Conservation (phyloP, 2,113 vertebrate genomes). For the Corydoras sp. region DNA sequence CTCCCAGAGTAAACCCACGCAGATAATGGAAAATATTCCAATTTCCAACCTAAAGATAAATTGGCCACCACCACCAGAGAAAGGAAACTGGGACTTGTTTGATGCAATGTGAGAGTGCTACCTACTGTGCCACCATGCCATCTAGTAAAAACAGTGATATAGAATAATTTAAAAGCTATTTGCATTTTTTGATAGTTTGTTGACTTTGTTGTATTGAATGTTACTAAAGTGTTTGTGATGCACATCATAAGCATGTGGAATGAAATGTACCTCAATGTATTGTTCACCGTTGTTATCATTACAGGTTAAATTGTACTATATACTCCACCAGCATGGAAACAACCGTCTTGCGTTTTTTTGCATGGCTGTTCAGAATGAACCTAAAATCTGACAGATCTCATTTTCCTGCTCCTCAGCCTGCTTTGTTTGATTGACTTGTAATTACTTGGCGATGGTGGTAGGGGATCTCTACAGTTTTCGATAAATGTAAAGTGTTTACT, state of each 20-base stretch:
- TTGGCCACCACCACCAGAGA: too few relatives aligned
- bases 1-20: too few relatives aligned
- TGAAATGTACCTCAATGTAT: slow-evolving; percentile 3
- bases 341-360: slow-evolving; percentile 14
- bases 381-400: slow-evolving; percentile 45
- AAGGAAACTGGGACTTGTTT: too few relatives aligned
- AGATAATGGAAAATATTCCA: too few relatives aligned
- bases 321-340: slow-evolving; percentile 16
- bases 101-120: too few relatives aligned
- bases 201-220: too few relatives aligned
- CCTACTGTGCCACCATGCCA: too few relatives aligned
- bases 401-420: slow-evolving; percentile 43
- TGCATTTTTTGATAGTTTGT: too few relatives aligned
- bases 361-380: slow-evolving; percentile 36
- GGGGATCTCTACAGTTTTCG: slow-evolving; percentile 31
- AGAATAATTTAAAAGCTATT: too few relatives aligned
- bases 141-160: too few relatives aligned
- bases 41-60: too few relatives aligned
- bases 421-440: slow-evolving; percentile 47
- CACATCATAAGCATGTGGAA: neutral
- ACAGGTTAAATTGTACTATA: neutral
- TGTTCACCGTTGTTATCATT: slow-evolving; percentile 16
- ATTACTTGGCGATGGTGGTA: slow-evolving; percentile 28
- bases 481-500: neutral
- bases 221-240: too few relatives aligned